phyloP scores from a whole-genome alignment of 2,797 vertebrate genomes.

The Octomys mimax region DNA sequence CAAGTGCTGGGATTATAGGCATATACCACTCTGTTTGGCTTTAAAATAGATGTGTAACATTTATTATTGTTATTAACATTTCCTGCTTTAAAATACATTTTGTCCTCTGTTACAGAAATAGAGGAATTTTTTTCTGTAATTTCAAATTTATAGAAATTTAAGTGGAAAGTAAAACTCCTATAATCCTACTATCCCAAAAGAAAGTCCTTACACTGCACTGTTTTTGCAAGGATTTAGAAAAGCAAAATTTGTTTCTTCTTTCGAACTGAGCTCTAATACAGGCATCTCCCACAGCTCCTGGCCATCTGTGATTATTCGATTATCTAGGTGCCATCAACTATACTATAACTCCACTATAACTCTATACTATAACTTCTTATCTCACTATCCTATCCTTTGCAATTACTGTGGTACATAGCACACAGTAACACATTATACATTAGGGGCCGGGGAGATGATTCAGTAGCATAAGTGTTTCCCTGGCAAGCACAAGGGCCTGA shows the following conservation, averaged over 20 bases:
- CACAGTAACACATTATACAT: too few relatives aligned
- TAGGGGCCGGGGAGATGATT: too few relatives aligned
- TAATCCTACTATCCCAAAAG: not conserved
- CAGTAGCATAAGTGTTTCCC: too few relatives aligned
- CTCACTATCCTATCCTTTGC: too few relatives aligned
- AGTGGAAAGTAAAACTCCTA: conserved; percentile 35
- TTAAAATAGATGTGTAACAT: not conserved
- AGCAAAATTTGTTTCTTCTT: not conserved
- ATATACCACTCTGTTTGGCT: not conserved
- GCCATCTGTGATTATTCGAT: too few relatives aligned
- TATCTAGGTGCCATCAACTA: too few relatives aligned
- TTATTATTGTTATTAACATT: conserved; percentile 38
- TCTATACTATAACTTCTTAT: too few relatives aligned
- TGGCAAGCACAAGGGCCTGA: too few relatives aligned
- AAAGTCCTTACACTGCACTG: not conserved
- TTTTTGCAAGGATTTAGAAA: conserved; percentile 55
- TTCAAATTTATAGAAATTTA: conserved; percentile 40
- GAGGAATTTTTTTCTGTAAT: not conserved
- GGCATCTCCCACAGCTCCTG: too few relatives aligned
- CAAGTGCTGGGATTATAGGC: not conserved
- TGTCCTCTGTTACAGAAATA: not conserved
- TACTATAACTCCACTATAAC: too few relatives aligned
- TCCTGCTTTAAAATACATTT: conserved; percentile 35
- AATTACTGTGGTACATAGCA: too few relatives aligned
- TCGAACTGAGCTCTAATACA: not conserved